Conservation (phyloP, 2,797 vertebrate genomes). For the Jordanella pulchra region DNA sequence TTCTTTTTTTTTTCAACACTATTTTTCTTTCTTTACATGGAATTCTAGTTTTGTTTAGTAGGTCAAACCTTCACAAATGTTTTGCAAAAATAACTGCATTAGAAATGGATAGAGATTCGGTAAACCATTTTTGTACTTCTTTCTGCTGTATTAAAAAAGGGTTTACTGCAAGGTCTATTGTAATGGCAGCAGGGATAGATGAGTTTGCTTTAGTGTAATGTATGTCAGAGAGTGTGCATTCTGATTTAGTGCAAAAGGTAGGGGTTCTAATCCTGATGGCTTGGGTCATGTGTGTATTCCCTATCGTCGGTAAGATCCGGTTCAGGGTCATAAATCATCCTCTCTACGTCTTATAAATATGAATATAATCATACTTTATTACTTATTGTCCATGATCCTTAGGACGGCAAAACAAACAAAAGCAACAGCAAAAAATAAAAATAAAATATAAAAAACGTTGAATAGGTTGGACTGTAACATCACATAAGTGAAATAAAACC, state of each 20-base stretch:
- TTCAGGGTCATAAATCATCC: conserved; percentile 51
- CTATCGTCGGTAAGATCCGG: conserved; percentile 25
- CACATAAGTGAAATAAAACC: conserved; percentile 71
- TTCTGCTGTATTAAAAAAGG: conserved; percentile 12
- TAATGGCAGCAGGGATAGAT: conserved; percentile 20
- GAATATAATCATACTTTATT: conserved; percentile 68
- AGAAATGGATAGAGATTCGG: conserved; percentile 11
- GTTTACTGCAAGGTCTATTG: conserved; percentile 15
- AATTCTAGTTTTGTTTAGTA: conserved; percentile 11
- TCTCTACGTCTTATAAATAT: conserved; percentile 58
- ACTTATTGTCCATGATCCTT: conserved; percentile 47
- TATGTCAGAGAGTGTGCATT: conserved; percentile 19
- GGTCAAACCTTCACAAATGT: conserved; percentile 17
- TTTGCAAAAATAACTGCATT: conserved; percentile 21
- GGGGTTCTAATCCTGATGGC: conserved; percentile 37
- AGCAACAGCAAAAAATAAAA: conserved; percentile 49
- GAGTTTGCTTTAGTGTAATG: conserved; percentile 13
- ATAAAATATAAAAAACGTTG: conserved; percentile 71
- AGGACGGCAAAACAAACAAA: conserved; percentile 49
- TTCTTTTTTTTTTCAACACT: conserved; percentile 6
- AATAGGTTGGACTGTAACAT: conserved; percentile 67
- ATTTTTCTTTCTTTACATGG: conserved; percentile 11
- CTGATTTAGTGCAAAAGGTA: conserved; percentile 11
- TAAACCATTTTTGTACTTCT: conserved; percentile 1
- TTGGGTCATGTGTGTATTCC: conserved; percentile 30